Evolutionary conservation across 2,113 vertebrate species (phyloP).

Genomic region (Microcebus tavaratra): DNA sequence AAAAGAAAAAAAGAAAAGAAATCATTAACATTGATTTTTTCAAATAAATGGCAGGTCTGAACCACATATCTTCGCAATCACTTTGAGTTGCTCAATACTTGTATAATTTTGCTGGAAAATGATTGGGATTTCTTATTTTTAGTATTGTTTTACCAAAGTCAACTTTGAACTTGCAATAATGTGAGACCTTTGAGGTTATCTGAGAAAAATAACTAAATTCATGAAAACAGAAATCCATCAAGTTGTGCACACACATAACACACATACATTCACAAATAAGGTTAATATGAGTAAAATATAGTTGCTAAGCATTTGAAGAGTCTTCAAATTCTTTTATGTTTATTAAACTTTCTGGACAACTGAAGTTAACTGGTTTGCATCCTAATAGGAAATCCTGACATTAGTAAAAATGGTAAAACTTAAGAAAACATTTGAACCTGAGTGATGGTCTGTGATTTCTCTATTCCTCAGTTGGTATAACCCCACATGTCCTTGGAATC

Average conservation of each 20-base stretch:
- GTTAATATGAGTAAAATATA: background rate
- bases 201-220: conserved; percentile 21
- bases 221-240: background rate
- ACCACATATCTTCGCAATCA: background rate
- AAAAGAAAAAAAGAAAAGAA: background rate
- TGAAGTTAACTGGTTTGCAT: background rate
- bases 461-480: background rate
- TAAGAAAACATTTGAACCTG: background rate
- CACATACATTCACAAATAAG: background rate
- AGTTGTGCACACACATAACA: background rate
- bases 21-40: background rate
- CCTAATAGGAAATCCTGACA: background rate
- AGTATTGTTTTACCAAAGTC: background rate
- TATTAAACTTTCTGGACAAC: conserved; percentile 26
- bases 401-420: background rate
- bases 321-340: background rate
- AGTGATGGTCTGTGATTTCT: background rate
- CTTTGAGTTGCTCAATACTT: background rate
- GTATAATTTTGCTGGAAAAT: background rate
- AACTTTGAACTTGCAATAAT: conserved; percentile 13
- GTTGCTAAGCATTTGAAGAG: background rate
- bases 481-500: background rate
- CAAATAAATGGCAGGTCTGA: background rate
- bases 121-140: background rate
- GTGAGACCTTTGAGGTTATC: background rate